Conservation (phyloP, 2,113 vertebrate species). For the Choloepus hoffmanni region DNA sequence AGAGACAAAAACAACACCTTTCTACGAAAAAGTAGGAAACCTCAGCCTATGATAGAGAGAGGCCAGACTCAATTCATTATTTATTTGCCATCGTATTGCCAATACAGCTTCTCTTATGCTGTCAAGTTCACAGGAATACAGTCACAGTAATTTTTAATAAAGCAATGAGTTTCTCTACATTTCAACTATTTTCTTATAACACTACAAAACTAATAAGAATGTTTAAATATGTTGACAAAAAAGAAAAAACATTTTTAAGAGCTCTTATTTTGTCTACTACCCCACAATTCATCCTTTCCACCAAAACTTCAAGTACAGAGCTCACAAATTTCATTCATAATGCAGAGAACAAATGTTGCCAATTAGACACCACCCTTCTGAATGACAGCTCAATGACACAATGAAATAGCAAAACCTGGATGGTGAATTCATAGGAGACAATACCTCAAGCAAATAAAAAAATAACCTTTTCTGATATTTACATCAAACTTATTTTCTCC, state of each 20-base stretch:
- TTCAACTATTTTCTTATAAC: constrained; percentile 59
- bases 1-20: constrained; percentile 38
- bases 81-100: constrained; percentile 61
- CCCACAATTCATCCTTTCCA: constrained; percentile 29
- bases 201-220: constrained; percentile 13
- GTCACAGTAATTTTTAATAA: constrained; percentile 63
- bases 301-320: constrained; percentile 48
- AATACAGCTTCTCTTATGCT: constrained; percentile 23
- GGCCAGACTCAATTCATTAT: constrained; percentile 57
- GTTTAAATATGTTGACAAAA: constrained; percentile 62
- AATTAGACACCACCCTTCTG: constrained; percentile 35
- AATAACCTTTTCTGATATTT: constrained; percentile 59
- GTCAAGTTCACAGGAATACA: constrained; percentile 52
- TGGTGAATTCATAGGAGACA: constrained; percentile 37
- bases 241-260: constrained; percentile 60
- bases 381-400: constrained; percentile 51
- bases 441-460: constrained; percentile 10
- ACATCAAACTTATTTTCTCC: constrained; percentile 39
- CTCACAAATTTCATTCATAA: constrained; percentile 41
- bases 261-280: constrained; percentile 55
- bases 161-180: constrained; percentile 11
- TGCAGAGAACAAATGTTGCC: constrained; percentile 16
- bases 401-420: constrained; percentile 18
- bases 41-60: constrained; percentile 51
- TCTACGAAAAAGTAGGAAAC: neutral